phyloP scores from a whole-genome alignment of 2,888 invertebrate genomes.

The Calameuta pallipes region DNA sequence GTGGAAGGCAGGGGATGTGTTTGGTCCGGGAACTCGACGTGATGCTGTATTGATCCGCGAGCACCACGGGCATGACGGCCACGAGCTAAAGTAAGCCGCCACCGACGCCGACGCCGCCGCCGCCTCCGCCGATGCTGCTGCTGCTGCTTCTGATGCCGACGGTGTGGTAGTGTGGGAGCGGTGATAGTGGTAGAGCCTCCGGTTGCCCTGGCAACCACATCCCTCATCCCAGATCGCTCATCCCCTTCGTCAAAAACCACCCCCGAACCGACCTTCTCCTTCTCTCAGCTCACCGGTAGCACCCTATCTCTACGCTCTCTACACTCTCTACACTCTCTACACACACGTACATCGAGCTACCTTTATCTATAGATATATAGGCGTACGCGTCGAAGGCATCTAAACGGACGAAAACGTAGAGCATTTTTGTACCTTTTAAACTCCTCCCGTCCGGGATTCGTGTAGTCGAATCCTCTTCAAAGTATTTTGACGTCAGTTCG shows the following conservation, averaged over 20 bases:
- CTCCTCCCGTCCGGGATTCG: background rate
- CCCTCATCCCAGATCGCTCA: constrained; percentile 44
- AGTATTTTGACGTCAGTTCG: background rate
- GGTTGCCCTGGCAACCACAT: constrained; percentile 62
- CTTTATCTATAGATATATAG: background rate
- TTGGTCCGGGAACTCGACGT: constrained; percentile 61
- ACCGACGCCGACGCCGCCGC: constrained; percentile 48
- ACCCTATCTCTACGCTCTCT: background rate
- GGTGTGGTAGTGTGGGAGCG: background rate
- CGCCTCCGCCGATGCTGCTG: constrained; percentile 19
- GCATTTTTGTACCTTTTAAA: background rate
- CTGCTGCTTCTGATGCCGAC: background rate
- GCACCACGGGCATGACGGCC: constrained; percentile 37
- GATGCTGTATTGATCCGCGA: constrained; percentile 65
- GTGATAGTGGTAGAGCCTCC: background rate
- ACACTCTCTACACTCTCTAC: background rate
- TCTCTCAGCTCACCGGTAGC: background rate
- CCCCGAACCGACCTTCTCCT: constrained; percentile 4
- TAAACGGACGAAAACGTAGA: background rate
- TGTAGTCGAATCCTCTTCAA: background rate
- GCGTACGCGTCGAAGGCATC: background rate
- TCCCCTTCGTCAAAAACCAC: constrained; percentile 13
- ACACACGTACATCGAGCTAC: background rate
- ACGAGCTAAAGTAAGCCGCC: constrained; percentile 61
- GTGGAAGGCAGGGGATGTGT: constrained; percentile 52